Base-by-base conservation (phyloP, 1,140 invertebrate genomes). In the Lepidurus couesii region DNA sequence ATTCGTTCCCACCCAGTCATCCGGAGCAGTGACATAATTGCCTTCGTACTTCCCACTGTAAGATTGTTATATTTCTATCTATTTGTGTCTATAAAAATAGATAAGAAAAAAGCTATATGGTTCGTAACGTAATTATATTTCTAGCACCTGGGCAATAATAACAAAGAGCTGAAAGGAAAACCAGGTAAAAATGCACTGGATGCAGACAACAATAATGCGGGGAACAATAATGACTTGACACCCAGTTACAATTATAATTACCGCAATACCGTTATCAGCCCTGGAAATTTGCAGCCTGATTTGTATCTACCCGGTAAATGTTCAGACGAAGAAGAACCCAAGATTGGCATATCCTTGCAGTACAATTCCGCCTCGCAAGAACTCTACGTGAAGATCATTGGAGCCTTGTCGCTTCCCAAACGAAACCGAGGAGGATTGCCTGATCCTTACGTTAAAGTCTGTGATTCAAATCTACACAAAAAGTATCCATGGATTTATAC, bases 371-470 rank as follows among this genome's bases (percentile, higher is more conserved):
- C 44, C 24, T 65, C 21, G 7, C 76, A 77, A 24, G 11, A 34
- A 7, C 44, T 77, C 1, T 34, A 26, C 21, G 44, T 77, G 10
- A 77, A 77, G 11, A 45, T 77, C 34, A 42, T 77, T 24, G 76
- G 76, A 16, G 76, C 76, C 5, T 65, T 77, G 11, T 53, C 45
- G 6, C 44, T 77, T 16, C 76, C 76, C 1, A 9, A 43, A 7
- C 45, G 76, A 34, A 77, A 65, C 24, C 45, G 65, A 24, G 65
- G 65, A 4, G 42, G 45, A 47, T 34, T 65, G 24, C 76, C 76
- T 11, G 76, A 77, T 77, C 76, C 76, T 34, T 77, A 77, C 42
- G 76, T 77, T 42, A 77, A 77, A 65, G 76, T 77, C 13, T 26
- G 16, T 24, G 7, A 7, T 75, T 42, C 9, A 10, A 9, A 9